Base-by-base conservation (phyloP, 2,113 vertebrate genomes). In the Sander vitreus region DNA sequence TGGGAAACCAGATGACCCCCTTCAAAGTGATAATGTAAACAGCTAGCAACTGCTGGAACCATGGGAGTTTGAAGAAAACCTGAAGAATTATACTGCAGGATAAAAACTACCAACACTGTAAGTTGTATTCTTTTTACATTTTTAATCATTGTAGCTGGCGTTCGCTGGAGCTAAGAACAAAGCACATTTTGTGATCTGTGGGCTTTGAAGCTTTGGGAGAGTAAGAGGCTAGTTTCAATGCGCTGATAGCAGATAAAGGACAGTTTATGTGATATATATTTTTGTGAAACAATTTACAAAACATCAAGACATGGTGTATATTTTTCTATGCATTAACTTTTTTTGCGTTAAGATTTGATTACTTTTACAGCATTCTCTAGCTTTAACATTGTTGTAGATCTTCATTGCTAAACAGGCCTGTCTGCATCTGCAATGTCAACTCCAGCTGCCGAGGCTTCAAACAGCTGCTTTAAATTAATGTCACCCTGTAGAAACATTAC, bases 1-100 rank as follows among this genome's bases (percentile, higher is more conserved):
- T 85, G 83, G 75, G 90, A 83, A 88, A 78, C 82, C 88, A 93
- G 87, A 92, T 91, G 89, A 93, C 90, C 92, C 78, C 85, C 86
- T 87, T 90, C 82, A 89, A 87, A 90, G 89, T 90, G 88, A 91
- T 93, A 90, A 89, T 87, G 90, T 93, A 93, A 94, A 93, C 92
- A 93, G 83, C 72, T 73, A 83, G 78, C 72, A 86, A 89, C 70
- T 67, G 62, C 83, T 83, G 80, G 81, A 90, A 89, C 63, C 50
- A 87, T 88, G 91, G 90, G 93, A 93, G 87, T 91, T 82, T 81
- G 83, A 89, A 66, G 79, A 73, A 82, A 91, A 90, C 73, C 71
- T 51, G 82, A 88, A 64, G 82, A 85, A 81, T 83, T 88, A 76
- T 84, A 27, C 78, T 60, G 27, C 81, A 88, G 85, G 68, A 77